Conservation (phyloP, 2,888 invertebrate species). For the Himalopsyche tibetana region DNA sequence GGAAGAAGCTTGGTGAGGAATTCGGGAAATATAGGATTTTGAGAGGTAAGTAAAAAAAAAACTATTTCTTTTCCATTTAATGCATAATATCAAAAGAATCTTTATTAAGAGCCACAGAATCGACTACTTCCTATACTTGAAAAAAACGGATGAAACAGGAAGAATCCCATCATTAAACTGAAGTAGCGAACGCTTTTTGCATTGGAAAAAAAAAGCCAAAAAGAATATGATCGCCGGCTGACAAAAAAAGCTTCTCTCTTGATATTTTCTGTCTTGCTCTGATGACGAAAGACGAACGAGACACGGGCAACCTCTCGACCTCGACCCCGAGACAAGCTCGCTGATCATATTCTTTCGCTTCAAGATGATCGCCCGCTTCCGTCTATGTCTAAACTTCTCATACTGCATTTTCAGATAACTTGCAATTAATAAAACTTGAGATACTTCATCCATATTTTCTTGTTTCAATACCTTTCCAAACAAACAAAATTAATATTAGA, state of each 20-base stretch:
- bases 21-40: background rate
- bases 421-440: constrained; percentile 75
- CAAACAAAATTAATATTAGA: constrained; percentile 86
- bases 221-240: constrained; percentile 65
- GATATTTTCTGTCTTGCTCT: constrained; percentile 65
- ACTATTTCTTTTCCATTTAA: constrained; percentile 8
- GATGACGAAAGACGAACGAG: constrained; percentile 52
- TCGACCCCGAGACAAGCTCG: constrained; percentile 48
- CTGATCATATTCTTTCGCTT: constrained; percentile 76
- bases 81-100: constrained; percentile 31
- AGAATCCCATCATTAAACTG: constrained; percentile 16
- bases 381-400: constrained; percentile 70
- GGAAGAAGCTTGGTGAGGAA: background rate
- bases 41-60: constrained; percentile 14
- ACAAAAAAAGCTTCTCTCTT: constrained; percentile 64
- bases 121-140: constrained; percentile 17
- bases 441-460: constrained; percentile 89
- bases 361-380: constrained; percentile 67
- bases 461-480: constrained; percentile 90
- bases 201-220: constrained; percentile 48
- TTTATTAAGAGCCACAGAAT: constrained; percentile 35
- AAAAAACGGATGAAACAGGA: constrained; percentile 1
- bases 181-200: background rate
- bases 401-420: constrained; percentile 68
- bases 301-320: constrained; percentile 36